phyloP scores from a whole-genome alignment of 2,113 vertebrate species.

The Platycercus adscitus region DNA sequence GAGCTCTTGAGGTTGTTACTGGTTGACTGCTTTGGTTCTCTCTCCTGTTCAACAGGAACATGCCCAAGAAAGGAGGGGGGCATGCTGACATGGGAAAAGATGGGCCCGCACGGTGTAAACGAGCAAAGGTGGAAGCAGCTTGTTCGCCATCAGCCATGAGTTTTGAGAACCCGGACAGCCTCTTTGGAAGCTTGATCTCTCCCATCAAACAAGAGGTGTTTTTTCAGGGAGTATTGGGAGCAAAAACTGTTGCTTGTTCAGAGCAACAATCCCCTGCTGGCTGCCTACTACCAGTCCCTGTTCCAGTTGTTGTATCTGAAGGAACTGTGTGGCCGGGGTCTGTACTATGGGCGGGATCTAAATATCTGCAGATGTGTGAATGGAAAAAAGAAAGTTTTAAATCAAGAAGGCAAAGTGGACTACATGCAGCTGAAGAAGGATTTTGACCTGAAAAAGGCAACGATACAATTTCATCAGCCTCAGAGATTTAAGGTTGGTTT shows the following conservation, averaged over 20 bases:
- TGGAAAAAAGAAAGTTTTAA: conserved; percentile 86
- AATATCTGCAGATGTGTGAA: conserved; percentile 83
- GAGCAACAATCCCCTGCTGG: conserved; percentile 71
- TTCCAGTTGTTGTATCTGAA: conserved; percentile 85
- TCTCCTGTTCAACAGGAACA: conserved; percentile 54
- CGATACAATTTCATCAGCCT: conserved; percentile 93
- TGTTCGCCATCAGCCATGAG: conserved; percentile 3
- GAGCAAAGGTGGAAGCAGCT: conserved; percentile 49
- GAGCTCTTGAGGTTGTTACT: not conserved
- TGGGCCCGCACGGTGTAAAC: conserved; percentile 60
- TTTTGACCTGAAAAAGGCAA: conserved; percentile 85
- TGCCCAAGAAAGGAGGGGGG: conserved; percentile 80
- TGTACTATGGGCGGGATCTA: conserved; percentile 82
- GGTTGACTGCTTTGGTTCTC: not conserved
- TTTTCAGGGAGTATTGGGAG: conserved; percentile 89
- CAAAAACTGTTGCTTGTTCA: conserved; percentile 86
- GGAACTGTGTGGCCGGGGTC: conserved; percentile 72
- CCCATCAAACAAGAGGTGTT: conserved; percentile 82
- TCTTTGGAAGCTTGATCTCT: conserved; percentile 87
- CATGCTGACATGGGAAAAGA: not conserved
- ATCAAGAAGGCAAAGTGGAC: conserved; percentile 81
- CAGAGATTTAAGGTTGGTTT: conserved; percentile 90
- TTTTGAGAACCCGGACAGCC: conserved; percentile 76
- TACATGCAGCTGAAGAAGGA: conserved; percentile 82
- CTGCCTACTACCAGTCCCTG: conserved; percentile 80